A percentile compares a stretch with the other conserved stretches of the same genome.
Evolutionary conservation across 2,797 vertebrate genomes (phyloP).

Genomic region (Semaprochilodus insignis): DNA sequence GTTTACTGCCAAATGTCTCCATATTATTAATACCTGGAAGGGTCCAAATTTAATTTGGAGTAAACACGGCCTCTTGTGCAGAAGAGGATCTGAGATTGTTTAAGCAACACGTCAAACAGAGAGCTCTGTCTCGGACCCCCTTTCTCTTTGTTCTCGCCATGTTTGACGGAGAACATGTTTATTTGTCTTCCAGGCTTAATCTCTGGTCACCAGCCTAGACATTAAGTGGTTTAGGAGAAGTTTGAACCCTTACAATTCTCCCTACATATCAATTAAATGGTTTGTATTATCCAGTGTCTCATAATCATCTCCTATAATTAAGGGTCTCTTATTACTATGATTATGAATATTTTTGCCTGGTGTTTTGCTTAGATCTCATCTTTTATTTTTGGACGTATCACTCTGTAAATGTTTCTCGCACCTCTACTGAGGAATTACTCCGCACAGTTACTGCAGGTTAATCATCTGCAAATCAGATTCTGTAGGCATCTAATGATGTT

Average conservation of each 20-base stretch:
- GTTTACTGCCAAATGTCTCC: constrained; percentile 62
- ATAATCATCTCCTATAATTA: neutral
- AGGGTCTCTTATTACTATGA: too few species aligned
- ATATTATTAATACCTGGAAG: constrained; percentile 63
- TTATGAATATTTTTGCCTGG: neutral
- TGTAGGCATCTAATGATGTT: neutral
- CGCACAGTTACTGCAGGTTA: too few species aligned
- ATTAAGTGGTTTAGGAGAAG: neutral
- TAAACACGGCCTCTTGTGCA: constrained; percentile 41
- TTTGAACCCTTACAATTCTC: neutral
- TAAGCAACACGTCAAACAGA: constrained; percentile 44
- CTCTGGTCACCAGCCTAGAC: constrained; percentile 37
- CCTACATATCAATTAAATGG: neutral
- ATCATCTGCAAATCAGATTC: neutral
- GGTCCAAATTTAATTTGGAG: constrained; percentile 61
- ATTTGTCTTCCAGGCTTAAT: constrained; percentile 21
- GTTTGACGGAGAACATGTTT: constrained; percentile 26
- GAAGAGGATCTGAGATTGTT: constrained; percentile 54
- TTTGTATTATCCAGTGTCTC: neutral
- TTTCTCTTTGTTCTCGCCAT: constrained; percentile 25
- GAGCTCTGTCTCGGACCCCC: constrained; percentile 28
- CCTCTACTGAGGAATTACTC: neutral
- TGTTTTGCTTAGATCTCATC: neutral
- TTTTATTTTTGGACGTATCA: neutral
- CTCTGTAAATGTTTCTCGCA: constrained; percentile 6